Evolutionary conservation across 2,888 invertebrate genomes (phyloP).

Genomic region (Pheosia gnoma): DNA sequence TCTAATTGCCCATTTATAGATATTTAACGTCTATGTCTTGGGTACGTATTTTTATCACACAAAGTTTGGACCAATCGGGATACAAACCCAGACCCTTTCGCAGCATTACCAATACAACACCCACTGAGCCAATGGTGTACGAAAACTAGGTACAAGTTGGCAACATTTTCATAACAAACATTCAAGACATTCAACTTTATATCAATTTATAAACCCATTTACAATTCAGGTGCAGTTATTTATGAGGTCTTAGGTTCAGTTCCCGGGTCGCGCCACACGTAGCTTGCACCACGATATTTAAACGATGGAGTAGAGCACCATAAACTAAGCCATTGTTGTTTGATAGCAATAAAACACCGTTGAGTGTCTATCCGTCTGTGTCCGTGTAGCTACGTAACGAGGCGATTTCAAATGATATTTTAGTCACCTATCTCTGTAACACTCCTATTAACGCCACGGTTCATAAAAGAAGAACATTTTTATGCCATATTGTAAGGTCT

Average conservation of each 20-base stretch:
- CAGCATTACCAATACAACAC: too few species aligned
- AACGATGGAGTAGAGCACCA: not conserved
- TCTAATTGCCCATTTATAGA: too few species aligned
- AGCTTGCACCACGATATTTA: slow-evolving; percentile 3
- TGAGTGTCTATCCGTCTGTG: slow-evolving; percentile 12
- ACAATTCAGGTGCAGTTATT: not conserved
- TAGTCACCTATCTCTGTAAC: not conserved
- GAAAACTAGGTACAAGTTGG: too few species aligned
- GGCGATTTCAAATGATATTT: not conserved
- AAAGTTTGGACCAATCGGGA: too few species aligned
- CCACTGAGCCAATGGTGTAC: too few species aligned
- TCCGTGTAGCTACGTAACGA: not conserved
- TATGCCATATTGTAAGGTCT: too few species aligned
- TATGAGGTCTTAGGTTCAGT: slow-evolving; percentile 2
- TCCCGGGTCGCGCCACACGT: slow-evolving; percentile 1
- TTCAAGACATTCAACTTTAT: not conserved
- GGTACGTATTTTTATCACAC: too few species aligned
- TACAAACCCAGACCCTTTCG: too few species aligned
- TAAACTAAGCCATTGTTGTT: slow-evolving; percentile 5
- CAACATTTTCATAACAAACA: too few species aligned
- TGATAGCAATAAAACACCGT: slow-evolving; percentile 8
- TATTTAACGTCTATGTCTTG: too few species aligned
- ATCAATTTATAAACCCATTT: not conserved
- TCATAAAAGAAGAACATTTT: too few species aligned
- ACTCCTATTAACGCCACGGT: too few species aligned